Base-by-base conservation (phyloP, 2,888 invertebrate species). In the Cactoblastis cactorum region DNA sequence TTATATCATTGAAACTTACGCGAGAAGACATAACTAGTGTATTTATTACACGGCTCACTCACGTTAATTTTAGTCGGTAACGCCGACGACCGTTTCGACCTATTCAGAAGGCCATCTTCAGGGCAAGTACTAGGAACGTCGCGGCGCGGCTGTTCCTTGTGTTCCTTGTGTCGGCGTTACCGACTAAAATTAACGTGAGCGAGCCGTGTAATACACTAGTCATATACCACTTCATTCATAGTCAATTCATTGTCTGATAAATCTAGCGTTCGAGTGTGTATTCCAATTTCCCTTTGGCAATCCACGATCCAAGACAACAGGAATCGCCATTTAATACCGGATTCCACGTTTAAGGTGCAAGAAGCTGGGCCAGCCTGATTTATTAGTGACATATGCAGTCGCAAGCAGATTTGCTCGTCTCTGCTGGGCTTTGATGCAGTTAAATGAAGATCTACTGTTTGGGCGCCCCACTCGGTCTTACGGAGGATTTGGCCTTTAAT, bases 361-460 rank as follows among this genome's bases (percentile, higher is more conserved):
- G 59, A 57, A 56, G 61, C 59, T 66, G 64, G 66, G 58, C 59
- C 66, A 56, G 53, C 51, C 63, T 70, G 70, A 71, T 71, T 68
- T 71, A 71, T 71, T 65, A 61, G 17, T 59, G 65, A 62, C 69
- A 58, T 69, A 69, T 68, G 61, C 63, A 53, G 56, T 62, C 37
- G 24, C 45, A 46, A 39, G 49, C 49, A 49, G 49, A 49, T 49
- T 49, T 49, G 49, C 43, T 33, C 47, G 52, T 49, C 52, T 24
- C 22, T 43, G 22, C 19, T 3, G 48, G 35, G 52, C 52, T 52
- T 52, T 52, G 52, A 52, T 52, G 52, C 47, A 52, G 43, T 52
- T 52, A 48, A 52, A 52, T 52, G 52, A 52, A 52, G 52, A 50
- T 50, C 45, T 45, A 50, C 28, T 37, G 45, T 50, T 43, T 28